These are phyloP conservation scores for Drosophila nikananu DNA, from an alignment of 1,140 invertebrate genomes.

Conservation along the genomic window DNA sequence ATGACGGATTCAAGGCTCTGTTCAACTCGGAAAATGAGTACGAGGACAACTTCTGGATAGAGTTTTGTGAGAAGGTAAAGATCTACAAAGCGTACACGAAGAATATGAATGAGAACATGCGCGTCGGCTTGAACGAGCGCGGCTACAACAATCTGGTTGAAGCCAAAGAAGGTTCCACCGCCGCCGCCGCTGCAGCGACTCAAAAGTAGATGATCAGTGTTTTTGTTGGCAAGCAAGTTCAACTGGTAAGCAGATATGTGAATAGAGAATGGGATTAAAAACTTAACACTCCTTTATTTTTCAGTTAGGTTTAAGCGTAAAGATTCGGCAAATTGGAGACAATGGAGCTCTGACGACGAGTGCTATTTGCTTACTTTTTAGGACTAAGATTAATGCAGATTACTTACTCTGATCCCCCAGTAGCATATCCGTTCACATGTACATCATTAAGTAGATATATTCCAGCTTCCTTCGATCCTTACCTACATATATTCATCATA, in stretches of 20 bases:
- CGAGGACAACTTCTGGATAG: slow-evolving; percentile 87
- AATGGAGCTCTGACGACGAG: slow-evolving; percentile 11
- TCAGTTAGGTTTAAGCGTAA: slow-evolving; percentile 32
- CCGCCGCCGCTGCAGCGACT: not conserved
- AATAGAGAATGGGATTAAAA: not conserved
- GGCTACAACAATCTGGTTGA: slow-evolving; percentile 59
- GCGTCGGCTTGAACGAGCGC: slow-evolving; percentile 86
- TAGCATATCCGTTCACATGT: slow-evolving; percentile 3
- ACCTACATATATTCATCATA: slow-evolving; percentile 16
- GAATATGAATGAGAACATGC: slow-evolving; percentile 87
- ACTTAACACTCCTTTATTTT: not conserved
- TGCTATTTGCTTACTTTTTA: slow-evolving; percentile 35
- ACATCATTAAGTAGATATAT: slow-evolving; percentile 5
- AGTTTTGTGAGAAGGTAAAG: slow-evolving; percentile 87
- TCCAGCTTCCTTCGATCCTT: slow-evolving; percentile 9
- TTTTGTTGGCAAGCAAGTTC: slow-evolving; percentile 10
- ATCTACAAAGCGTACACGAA: slow-evolving; percentile 87
- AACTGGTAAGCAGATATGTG: not conserved
- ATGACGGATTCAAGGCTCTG: slow-evolving; percentile 87
- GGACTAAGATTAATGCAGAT: not conserved
- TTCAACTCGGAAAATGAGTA: slow-evolving; percentile 63
- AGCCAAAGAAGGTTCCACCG: slow-evolving; percentile 25
- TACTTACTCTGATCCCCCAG: not conserved
- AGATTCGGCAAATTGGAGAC: slow-evolving; percentile 7
- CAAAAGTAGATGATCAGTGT: slow-evolving; percentile 18